A percentile compares a stretch with the other conserved stretches of the same genome.
phyloP scores from a whole-genome alignment of 2,888 invertebrate genomes.

The Watsonalla binaria region DNA sequence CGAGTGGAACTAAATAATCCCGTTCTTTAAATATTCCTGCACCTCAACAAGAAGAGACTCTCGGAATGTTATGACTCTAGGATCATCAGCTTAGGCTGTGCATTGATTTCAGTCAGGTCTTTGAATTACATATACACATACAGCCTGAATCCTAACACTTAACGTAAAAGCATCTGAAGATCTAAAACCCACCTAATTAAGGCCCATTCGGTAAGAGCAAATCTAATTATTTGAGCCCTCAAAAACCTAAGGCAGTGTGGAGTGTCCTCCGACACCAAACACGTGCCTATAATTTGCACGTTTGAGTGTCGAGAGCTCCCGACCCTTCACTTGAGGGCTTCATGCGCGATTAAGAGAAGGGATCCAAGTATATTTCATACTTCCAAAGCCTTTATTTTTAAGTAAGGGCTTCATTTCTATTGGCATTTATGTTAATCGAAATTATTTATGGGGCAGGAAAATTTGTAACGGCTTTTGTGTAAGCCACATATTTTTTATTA shows the following conservation, averaged over 20 bases:
- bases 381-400: constrained; percentile 4
- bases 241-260: constrained; percentile 6
- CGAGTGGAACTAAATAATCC: too few relatives aligned
- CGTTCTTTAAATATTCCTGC: too few relatives aligned
- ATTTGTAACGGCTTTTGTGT: too few relatives aligned
- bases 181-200: constrained; percentile 21
- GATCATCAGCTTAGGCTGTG: too few relatives aligned
- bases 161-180: constrained; percentile 7
- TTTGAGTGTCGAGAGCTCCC: constrained; percentile 22
- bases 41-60: too few relatives aligned
- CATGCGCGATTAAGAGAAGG: constrained; percentile 10
- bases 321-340: constrained; percentile 20
- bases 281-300: constrained; percentile 39
- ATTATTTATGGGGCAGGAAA: too few relatives aligned
- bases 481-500: too few relatives aligned
- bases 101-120: too few relatives aligned
- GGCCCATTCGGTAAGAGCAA: constrained; percentile 15
- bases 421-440: background rate
- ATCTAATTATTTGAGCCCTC: constrained; percentile 15
- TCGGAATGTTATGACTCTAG: too few relatives aligned
- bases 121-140: too few relatives aligned
- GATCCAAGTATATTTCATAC: constrained; percentile 4
- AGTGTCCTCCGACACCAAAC: constrained; percentile 28
- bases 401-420: constrained; percentile 5
- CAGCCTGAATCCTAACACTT: too few relatives aligned